Evolutionary conservation across 1,140 invertebrate genomes (phyloP), one percentile per base, ranked within the genome.

Genomic region (Dendrolimus punctatus): DNA sequence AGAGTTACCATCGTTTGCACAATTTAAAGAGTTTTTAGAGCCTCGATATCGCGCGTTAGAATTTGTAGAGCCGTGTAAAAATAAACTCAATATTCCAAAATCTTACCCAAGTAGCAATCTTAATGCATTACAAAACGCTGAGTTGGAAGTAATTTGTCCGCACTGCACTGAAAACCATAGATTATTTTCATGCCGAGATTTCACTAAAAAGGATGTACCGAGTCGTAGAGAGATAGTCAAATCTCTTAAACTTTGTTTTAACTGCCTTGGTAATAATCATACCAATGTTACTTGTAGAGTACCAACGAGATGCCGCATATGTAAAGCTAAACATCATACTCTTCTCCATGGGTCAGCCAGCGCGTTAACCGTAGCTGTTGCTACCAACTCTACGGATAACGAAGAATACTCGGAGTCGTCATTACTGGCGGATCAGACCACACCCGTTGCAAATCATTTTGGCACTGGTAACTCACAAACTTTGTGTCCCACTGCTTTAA

Each of bases 21-120:
- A 49, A 4, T 60, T 60, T 43, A 55, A 53, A 38, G 36, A 48
- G 5, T 60, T 60, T 55, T 49, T 59, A 47, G 52, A 59, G 41
- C n/a, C 7, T 5, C 49, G 51, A 37, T 61, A 47, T 42, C 8
- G 59, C n/a, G n/a, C n/a, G n/a, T n/a, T n/a, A n/a, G n/a, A n/a
- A n/a, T n/a, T n/a, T n/a, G n/a, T n/a, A n/a, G n/a, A n/a, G n/a
- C n/a, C n/a, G n/a, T n/a, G n/a, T n/a, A n/a, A n/a, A n/a, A n/a
- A n/a, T n/a, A n/a, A 48, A 36, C 36, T 37, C 40, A 46, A 56
- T 44, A 5, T 6, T 49, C 36, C 38, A 38, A 49, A 49, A 37
- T 49, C 23, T 38, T 8, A 37, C 37, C 2, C 37, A 2, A 49
- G 37, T 8, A 37, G 9, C 8, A 37, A 6, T 38, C 41, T 38